These are phyloP conservation scores for Otocyon megalotis DNA, from an alignment of 2,113 vertebrate genomes.

Conservation along the genomic window DNA sequence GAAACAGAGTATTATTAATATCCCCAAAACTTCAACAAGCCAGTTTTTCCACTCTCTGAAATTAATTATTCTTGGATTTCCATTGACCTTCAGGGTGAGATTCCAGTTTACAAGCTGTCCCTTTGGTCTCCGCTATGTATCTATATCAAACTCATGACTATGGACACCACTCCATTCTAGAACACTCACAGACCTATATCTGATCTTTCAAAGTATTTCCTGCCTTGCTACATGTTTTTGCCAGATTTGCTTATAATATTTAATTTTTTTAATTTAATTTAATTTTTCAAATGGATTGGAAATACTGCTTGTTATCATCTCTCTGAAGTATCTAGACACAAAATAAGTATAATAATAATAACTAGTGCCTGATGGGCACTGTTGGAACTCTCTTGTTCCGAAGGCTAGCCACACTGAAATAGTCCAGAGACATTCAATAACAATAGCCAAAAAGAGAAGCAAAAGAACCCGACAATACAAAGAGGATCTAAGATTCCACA, in stretches of 20 bases:
- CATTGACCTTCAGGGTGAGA: neutral
- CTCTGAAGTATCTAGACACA: neutral
- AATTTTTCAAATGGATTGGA: neutral
- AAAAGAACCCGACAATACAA: neutral
- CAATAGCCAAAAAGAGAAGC: neutral
- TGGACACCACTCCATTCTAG: neutral
- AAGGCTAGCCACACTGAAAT: neutral
- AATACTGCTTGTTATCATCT: neutral
- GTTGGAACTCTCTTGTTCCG: neutral
- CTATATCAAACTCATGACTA: neutral
- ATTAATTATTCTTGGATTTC: neutral
- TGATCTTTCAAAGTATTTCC: neutral
- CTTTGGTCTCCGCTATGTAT: neutral
- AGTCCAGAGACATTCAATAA: neutral
- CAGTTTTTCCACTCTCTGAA: constrained; percentile 8
- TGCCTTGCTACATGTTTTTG: neutral
- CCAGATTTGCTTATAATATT: neutral
- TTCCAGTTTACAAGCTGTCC: neutral
- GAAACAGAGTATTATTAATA: constrained; percentile 44
- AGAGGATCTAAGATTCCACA: neutral
- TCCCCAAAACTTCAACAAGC: neutral
- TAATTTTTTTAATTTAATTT: neutral
- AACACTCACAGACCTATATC: neutral
- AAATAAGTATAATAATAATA: neutral
- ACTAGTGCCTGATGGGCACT: neutral